Base-by-base conservation (phyloP, 2,797 vertebrate species). In the Dendrocincla tyrannina region DNA sequence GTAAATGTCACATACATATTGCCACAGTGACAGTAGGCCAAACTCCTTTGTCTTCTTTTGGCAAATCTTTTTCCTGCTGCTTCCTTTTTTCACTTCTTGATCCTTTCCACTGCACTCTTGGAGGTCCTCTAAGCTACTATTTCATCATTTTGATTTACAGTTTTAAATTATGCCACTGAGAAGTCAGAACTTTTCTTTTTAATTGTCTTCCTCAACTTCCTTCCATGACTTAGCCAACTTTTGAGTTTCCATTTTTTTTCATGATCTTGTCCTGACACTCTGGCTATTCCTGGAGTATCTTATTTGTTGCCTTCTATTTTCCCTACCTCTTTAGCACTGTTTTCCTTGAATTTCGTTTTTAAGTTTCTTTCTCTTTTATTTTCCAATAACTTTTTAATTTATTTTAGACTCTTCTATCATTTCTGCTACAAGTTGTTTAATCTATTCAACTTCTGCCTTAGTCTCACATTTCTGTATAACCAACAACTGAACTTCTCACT, bases 401-500 rank as follows among this genome's bases (percentile, higher is more conserved):
- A 49, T 68, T 87, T 80, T 58, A 75, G 14, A 32, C 19, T 85
- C 3, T 77, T 59, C 16, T 77, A 17, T 64, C 3, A 82, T 66
- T 78, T 78, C 30, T 59, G 25, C 7, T 32, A 20, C 20, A 76
- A 59, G 32, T 32, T 47, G 3, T 79, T 67, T 62, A 81, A 94
- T 78, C 32, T 67, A 37, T 42, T 35, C 15, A 83, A 41, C 30
- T 84, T 72, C 17, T 39, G 8, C 47, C 46, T 86, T 1, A 3
- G 13, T 15, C 37, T 91, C 10, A 1, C 72, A 67, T 55, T 91
- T 86, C 55, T 91, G 11, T 70, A 25, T 64, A 74, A 58, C 19
- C 17, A 87, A 44, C 25, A 66, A 28, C 3, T n/a, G 33, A 95
- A 88, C 46, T 92, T 92, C 88, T 77, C 69, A 88, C 35, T 50